These are phyloP conservation scores for Coptotermes formosanus DNA, from an alignment of 1,140 invertebrate genomes.

Conservation along the genomic window DNA sequence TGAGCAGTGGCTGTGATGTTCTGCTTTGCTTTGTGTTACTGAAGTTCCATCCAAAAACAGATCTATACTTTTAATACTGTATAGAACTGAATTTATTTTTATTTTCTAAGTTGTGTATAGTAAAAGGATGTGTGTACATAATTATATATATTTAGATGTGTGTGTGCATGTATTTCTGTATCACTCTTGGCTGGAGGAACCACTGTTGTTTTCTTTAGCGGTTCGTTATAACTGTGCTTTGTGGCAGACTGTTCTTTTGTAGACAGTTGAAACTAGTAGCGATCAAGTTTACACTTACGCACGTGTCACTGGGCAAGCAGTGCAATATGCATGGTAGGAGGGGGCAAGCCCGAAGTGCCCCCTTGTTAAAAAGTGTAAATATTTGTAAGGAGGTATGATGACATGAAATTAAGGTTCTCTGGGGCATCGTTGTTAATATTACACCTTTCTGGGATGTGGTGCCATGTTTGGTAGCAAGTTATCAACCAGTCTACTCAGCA, in stretches of 20 bases:
- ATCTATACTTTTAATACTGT: neutral
- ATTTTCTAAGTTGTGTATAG: neutral
- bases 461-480: too few relatives aligned
- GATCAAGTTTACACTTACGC: neutral
- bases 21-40: neutral
- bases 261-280: neutral
- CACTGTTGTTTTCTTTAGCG: neutral
- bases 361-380: too few relatives aligned
- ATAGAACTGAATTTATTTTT: neutral
- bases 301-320: too few relatives aligned
- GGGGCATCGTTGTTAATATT: too few relatives aligned
- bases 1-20: too few relatives aligned
- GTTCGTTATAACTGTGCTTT: neutral
- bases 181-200: neutral
- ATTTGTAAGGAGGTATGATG: too few relatives aligned
- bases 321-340: too few relatives aligned
- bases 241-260: neutral
- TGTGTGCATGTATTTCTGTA: neutral
- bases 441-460: too few relatives aligned
- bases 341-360: too few relatives aligned
- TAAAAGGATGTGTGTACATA: neutral
- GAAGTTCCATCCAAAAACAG: neutral
- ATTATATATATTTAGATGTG: neutral
- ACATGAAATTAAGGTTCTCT: too few relatives aligned
- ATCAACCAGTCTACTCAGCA: too few relatives aligned